phyloP scores from a whole-genome alignment of 1,140 invertebrate species.

The Papilio xuthus region DNA sequence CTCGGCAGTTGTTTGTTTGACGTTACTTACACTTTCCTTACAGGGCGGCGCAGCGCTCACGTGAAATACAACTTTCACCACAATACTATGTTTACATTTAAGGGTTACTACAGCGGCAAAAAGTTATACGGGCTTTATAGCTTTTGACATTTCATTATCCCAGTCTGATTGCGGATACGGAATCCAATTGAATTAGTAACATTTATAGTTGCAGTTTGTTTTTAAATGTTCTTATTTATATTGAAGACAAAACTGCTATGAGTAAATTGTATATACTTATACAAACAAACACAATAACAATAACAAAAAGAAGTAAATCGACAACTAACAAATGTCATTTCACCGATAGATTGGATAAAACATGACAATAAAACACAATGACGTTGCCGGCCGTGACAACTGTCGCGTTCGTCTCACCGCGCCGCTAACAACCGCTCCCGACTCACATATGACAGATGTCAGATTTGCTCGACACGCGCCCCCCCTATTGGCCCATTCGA shows the following conservation, averaged over 20 bases:
- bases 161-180: neutral
- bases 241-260: no score
- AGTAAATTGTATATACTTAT: neutral
- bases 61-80: constrained; percentile 38
- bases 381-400: constrained; percentile 61
- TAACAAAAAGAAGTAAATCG: constrained; percentile 6
- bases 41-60: constrained; percentile 26
- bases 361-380: constrained; percentile 57
- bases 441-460: constrained; percentile 68
- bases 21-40: constrained; percentile 46
- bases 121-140: neutral
- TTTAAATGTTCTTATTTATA: no score
- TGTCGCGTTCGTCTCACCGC: constrained; percentile 61
- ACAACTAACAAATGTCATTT: constrained; percentile 37
- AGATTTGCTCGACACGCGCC: constrained; percentile 54
- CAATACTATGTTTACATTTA: constrained; percentile 16
- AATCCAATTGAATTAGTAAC: no score
- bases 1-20: constrained; percentile 38
- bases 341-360: constrained; percentile 55
- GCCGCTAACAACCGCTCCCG: constrained; percentile 60
- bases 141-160: neutral
- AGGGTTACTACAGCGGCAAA: neutral
- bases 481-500: constrained; percentile 61
- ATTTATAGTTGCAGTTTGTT: no score
- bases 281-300: neutral